Evolutionary conservation across 2,888 invertebrate species (phyloP).

Genomic region (Aporophyla lueneburgensis): DNA sequence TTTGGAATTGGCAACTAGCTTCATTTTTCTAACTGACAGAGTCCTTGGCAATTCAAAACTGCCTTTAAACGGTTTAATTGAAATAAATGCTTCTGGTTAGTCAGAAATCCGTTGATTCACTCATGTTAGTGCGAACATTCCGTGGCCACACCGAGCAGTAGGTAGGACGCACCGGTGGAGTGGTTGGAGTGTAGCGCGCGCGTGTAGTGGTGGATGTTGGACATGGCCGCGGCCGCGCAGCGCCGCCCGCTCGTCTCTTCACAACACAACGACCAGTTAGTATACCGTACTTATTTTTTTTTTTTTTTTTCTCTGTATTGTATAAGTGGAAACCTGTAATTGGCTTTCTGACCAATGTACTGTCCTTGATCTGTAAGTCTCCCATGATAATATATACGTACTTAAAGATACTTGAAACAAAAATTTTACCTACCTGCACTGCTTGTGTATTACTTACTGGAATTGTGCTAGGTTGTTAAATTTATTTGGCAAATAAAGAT

Average conservation of each 20-base stretch:
- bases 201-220: slow-evolving; percentile 92
- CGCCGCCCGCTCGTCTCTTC: slow-evolving; percentile 90
- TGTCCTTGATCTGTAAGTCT: too few species aligned
- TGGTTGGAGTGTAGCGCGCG: slow-evolving; percentile 86
- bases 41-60: background rate
- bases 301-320: too few species aligned
- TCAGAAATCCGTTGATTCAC: slow-evolving; percentile 9
- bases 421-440: too few species aligned
- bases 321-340: too few species aligned
- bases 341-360: too few species aligned
- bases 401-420: too few species aligned
- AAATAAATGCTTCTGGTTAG: background rate
- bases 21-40: too few species aligned
- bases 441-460: too few species aligned
- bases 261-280: slow-evolving; percentile 41
- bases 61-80: background rate
- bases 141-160: slow-evolving; percentile 3
- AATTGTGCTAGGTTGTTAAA: too few species aligned
- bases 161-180: slow-evolving; percentile 76
- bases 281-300: slow-evolving; percentile 1
- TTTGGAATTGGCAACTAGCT: too few species aligned
- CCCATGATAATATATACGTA: too few species aligned
- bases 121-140: slow-evolving; percentile 29
- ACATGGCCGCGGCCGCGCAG: slow-evolving; percentile 92
- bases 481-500: too few species aligned